Percentiles rank a stretch among this genome's conserved stretches.
phyloP scores from a whole-genome alignment of 2,888 invertebrate genomes.

The Cerastis rubricosa region DNA sequence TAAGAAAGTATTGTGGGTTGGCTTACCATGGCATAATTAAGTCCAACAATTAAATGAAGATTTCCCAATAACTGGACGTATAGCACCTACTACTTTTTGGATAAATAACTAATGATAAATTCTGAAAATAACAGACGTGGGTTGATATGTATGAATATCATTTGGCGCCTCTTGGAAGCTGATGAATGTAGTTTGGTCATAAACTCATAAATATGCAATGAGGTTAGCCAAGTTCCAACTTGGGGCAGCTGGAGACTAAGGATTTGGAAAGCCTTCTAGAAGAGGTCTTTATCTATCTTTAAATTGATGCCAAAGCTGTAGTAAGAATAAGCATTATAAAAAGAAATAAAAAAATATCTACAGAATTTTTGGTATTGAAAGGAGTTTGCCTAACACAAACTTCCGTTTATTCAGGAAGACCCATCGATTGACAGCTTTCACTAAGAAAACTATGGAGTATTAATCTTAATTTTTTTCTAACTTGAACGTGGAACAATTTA shows the following conservation, averaged over 20 bases:
- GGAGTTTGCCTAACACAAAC: not conserved
- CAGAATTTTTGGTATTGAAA: not conserved
- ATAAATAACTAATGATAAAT: not conserved
- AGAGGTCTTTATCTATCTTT: conserved; percentile 2
- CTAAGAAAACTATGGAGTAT: conserved; percentile 28
- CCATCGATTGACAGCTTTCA: conserved; percentile 23
- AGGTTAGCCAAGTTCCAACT: conserved; percentile 21
- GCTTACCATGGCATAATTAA: not conserved
- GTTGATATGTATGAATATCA: conserved; percentile 42
- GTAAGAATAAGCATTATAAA: not conserved
- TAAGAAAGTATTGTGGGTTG: not conserved
- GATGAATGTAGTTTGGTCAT: conserved; percentile 42
- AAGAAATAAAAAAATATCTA: not conserved
- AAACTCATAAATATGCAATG: conserved; percentile 51
- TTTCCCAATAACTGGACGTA: not conserved
- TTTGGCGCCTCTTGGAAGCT: conserved; percentile 27
- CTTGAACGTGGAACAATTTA: conserved; percentile 8
- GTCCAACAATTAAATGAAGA: not conserved
- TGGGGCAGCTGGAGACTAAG: not conserved
- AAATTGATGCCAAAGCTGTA: not conserved
- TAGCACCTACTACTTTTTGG: too few relatives aligned
- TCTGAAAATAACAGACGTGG: not conserved
- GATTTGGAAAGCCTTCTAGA: not conserved
- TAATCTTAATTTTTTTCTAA: conserved; percentile 25
- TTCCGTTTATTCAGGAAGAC: not conserved